Evolutionary conservation across 1,140 invertebrate genomes (phyloP).

Genomic region (Drosophila baimaii): DNA sequence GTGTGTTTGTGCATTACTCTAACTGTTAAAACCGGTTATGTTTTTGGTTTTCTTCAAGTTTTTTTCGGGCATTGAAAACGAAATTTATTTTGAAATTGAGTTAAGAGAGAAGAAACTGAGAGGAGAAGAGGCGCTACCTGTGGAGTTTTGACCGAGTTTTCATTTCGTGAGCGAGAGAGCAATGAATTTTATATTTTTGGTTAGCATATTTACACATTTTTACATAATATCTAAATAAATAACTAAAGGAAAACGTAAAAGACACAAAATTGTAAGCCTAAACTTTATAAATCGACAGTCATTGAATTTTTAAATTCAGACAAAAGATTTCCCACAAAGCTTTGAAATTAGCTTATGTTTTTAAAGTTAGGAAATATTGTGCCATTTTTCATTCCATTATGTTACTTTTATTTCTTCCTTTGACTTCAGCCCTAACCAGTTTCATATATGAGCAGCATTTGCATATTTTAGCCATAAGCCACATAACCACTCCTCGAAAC

Average conservation of each 20-base stretch:
- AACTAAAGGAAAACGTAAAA: too few species aligned
- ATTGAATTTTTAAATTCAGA: background rate
- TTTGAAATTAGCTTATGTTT: background rate
- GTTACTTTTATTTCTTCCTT: background rate
- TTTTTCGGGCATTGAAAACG: slow-evolving; percentile 75
- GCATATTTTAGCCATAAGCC: slow-evolving; percentile 48
- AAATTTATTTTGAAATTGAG: slow-evolving; percentile 69
- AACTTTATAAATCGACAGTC: background rate
- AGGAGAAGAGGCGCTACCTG: slow-evolving; percentile 40
- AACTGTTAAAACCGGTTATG: slow-evolving; percentile 72
- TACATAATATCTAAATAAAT: background rate
- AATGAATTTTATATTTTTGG: background rate
- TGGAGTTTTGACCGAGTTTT: slow-evolving; percentile 66
- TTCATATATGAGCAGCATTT: slow-evolving; percentile 32
- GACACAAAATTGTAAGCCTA: background rate
- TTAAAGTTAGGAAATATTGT: background rate
- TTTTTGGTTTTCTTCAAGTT: slow-evolving; percentile 19
- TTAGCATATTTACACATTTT: background rate
- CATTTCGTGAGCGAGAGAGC: background rate
- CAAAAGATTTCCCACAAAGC: slow-evolving; percentile 1
- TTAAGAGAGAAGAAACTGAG: slow-evolving; percentile 36
- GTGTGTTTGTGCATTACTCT: slow-evolving; percentile 29
- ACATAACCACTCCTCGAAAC: slow-evolving; percentile 36
- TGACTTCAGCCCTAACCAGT: slow-evolving; percentile 11
- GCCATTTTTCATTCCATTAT: slow-evolving; percentile 1